Percentiles rank a stretch among this genome's conserved stretches.
Conservation (phyloP, 1,140 invertebrate species). For the Aporrectodea caliginosa region DNA sequence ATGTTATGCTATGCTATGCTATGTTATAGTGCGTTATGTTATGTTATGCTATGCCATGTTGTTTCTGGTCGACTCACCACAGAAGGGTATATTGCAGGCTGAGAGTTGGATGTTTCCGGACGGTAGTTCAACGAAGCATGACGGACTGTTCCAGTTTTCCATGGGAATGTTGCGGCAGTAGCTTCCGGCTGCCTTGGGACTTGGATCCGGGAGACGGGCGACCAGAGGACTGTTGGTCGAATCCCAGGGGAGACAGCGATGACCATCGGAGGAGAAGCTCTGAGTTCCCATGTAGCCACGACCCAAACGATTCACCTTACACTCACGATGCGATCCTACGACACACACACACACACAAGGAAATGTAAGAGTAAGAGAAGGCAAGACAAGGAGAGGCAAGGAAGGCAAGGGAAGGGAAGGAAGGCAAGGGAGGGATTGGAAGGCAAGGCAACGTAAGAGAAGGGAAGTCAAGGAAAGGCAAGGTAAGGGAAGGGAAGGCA, state of each 20-base stretch:
- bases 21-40: no score
- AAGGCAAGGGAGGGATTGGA: no score
- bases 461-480: no score
- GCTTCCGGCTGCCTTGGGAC: not conserved
- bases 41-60: no score
- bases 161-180: slow-evolving; percentile 18
- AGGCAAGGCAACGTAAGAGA: no score
- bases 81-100: slow-evolving; percentile 10
- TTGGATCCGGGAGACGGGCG: slow-evolving; percentile 6
- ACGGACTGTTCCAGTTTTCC: slow-evolving; percentile 13
- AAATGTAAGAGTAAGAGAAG: no score
- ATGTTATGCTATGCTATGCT: no score
- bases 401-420: no score
- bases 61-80: not conserved
- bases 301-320: not conserved
- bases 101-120: not conserved
- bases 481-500: no score
- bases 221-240: not conserved
- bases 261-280: not conserved
- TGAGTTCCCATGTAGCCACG: not conserved
- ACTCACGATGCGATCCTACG: no score
- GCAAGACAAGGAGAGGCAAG: no score
- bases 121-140: not conserved
- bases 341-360: no score
- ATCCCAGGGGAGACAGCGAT: slow-evolving; percentile 14